Base-by-base conservation (phyloP, 2,113 vertebrate species). In the Spheniscus mendiculus region DNA sequence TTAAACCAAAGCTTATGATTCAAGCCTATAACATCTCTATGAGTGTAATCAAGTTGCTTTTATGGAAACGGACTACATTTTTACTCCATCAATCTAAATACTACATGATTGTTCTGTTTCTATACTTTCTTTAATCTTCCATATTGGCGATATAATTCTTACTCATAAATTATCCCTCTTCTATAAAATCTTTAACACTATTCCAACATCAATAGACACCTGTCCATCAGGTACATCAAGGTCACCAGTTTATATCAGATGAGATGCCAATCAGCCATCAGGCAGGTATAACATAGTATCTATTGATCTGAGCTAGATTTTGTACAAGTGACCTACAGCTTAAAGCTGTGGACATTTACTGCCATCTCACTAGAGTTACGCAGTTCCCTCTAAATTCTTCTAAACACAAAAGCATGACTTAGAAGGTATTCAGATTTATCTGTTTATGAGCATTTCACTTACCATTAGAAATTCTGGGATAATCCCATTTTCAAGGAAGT, bases 361-460 rank as follows among this genome's bases (percentile, higher is more conserved):
- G 16, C 16, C 42, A 84, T 19, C 17, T 49, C 34, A 38, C 10
- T 44, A 7, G 42, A 87, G 21, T 66, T 30, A 90, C 25, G 40
- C 67, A 88, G 15, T 44, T 85, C 63, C 84, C 81, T 89, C 81
- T 74, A 97, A 89, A 83, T 70, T 92, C 45, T 82, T 79, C 74
- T 78, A 74, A 97, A 93, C 15, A 94, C 17, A 97, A 73, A 56
- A 66, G 47, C n/a, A 66, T 65, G 86, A 95, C 50, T 89, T 96
- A 84, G 82, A 72, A 97, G 59, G 55, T 95, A 73, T 87, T 89
- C 59, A 97, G 82, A 97, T 97, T 94, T 97, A 92, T 92, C 74
- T 96, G 86, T 93, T 93, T 92, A 95, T 95, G 95, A 97, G 86
- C 67, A 96, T 97, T 97, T 96, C 94, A 93, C 62, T 70, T 84